phyloP scores from a whole-genome alignment of 2,797 vertebrate genomes.

The Columba guinea region DNA sequence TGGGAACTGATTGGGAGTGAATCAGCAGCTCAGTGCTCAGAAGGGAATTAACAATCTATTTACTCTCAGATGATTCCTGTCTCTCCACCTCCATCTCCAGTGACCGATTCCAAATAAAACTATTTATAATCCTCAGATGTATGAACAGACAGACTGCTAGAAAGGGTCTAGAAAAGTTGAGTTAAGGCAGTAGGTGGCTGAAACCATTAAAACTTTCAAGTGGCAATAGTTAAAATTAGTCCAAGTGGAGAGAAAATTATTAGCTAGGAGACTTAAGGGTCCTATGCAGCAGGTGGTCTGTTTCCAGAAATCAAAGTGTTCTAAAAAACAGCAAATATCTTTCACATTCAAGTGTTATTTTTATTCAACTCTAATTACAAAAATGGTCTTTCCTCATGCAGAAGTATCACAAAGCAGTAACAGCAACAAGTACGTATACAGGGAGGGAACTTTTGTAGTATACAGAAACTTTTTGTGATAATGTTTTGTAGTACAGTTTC shows the following conservation, averaged over 20 bases:
- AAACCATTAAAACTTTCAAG: constrained; percentile 69
- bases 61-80: constrained; percentile 31
- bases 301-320: constrained; percentile 54
- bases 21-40: constrained; percentile 51
- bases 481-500: neutral
- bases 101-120: constrained; percentile 54
- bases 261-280: constrained; percentile 31
- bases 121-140: constrained; percentile 59
- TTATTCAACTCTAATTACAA: constrained; percentile 48
- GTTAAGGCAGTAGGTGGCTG: constrained; percentile 52
- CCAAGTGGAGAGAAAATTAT: constrained; percentile 62
- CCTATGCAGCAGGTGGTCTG: constrained; percentile 69
- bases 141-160: neutral
- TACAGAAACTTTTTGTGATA: neutral
- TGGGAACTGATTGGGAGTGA: constrained; percentile 67
- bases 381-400: constrained; percentile 60
- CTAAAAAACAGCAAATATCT: constrained; percentile 34
- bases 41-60: constrained; percentile 56
- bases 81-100: constrained; percentile 51
- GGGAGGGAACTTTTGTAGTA: neutral
- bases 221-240: constrained; percentile 66
- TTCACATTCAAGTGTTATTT: constrained; percentile 64
- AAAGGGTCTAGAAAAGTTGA: constrained; percentile 37
- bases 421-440: neutral
- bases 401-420: constrained; percentile 3